Conservation (phyloP, 2,797 vertebrate genomes). For the Myripristis murdjan region DNA sequence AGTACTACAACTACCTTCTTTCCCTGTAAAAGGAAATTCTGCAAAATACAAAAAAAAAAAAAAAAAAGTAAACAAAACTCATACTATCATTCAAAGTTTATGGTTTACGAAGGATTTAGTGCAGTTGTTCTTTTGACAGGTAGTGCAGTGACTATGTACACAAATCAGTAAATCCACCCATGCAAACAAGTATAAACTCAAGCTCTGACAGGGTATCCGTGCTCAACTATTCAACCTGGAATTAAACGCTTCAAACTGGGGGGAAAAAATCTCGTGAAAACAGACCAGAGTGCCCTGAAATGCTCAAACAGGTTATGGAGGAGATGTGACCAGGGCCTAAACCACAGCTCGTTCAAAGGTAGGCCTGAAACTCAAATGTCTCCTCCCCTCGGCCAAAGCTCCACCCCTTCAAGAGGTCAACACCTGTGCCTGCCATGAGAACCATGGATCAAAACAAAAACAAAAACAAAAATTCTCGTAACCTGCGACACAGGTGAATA, state of each 20-base stretch:
- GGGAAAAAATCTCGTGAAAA: too few species aligned
- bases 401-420: slow-evolving; percentile 64
- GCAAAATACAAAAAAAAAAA: too few species aligned
- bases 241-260: background rate
- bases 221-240: slow-evolving; percentile 9
- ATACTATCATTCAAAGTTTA: slow-evolving; percentile 17
- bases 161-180: background rate
- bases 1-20: background rate
- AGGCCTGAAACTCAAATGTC: slow-evolving; percentile 22
- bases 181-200: background rate
- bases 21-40: background rate
- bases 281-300: background rate
- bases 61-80: too few species aligned
- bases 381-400: slow-evolving; percentile 60
- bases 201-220: background rate
- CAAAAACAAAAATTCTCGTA: slow-evolving; percentile 64
- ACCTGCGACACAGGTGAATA: slow-evolving; percentile 64
- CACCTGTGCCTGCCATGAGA: slow-evolving; percentile 70
- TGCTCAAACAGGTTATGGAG: background rate
- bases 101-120: background rate
- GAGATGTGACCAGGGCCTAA: slow-evolving; percentile 8
- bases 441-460: slow-evolving; percentile 64
- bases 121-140: background rate
- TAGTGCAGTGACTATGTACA: background rate
- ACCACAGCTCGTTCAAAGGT: slow-evolving; percentile 7